These are phyloP conservation scores for Prionace glauca DNA, from an alignment of 2,797 vertebrate species.

Conservation along the genomic window DNA sequence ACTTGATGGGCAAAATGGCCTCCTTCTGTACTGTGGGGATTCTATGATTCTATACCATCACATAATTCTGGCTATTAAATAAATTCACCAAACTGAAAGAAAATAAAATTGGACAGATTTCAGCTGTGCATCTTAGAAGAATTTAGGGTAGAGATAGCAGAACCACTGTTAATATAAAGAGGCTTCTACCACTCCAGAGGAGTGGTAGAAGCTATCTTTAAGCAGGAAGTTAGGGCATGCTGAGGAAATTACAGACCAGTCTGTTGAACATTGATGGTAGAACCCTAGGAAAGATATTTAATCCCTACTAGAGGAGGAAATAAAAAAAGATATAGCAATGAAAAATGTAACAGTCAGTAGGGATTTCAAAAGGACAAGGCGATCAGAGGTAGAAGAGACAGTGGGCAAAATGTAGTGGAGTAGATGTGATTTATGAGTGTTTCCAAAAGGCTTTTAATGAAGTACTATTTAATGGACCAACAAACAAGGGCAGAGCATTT, in stretches of 20 bases:
- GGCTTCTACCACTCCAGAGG: not conserved
- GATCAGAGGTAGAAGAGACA: not conserved
- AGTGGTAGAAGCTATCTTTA: not conserved
- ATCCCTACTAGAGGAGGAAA: not conserved
- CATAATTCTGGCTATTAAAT: not conserved
- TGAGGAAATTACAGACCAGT: not conserved
- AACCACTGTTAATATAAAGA: not conserved
- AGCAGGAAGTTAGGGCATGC: not conserved
- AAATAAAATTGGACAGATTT: not conserved
- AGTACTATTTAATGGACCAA: not conserved
- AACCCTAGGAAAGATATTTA: not conserved
- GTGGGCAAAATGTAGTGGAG: not conserved
- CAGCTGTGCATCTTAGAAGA: not conserved
- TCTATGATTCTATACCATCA: not conserved
- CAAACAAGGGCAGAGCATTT: not conserved
- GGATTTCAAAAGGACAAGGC: not conserved
- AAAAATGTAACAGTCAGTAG: not conserved
- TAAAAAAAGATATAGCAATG: not conserved
- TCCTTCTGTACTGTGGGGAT: too few relatives aligned
- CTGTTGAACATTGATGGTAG: not conserved
- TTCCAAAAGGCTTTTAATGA: not conserved
- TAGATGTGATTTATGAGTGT: not conserved
- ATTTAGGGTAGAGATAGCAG: not conserved
- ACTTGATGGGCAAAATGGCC: too few relatives aligned
- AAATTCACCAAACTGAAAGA: not conserved